Evolutionary conservation across 2,797 vertebrate genomes (phyloP), one percentile per base, ranked within the genome.

Genomic region (Kryptolebias ocellatus): DNA sequence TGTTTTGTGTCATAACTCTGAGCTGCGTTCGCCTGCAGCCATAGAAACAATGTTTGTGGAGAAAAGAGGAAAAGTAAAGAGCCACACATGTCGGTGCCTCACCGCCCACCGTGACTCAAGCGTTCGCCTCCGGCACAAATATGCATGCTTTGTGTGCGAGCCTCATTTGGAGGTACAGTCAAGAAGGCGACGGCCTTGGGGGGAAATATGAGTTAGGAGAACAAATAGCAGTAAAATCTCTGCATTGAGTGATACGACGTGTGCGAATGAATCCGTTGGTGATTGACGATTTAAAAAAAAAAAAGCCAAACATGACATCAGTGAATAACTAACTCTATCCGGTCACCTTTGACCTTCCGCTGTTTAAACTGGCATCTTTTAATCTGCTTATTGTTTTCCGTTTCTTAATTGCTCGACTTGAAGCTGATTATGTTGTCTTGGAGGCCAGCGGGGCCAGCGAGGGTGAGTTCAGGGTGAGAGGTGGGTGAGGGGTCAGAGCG

Each of bases 351-450:
- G 53, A 74, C 74, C 57, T 53, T 12, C 27, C 46, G 24, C 39
- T 72, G 71, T 83, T 74, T 62, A 64, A 51, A 42, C 47, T 4
- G 50, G 62, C 53, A 70, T 67, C 47, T 66, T 61, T 76, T 76
- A 83, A 82, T 80, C 79, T 76, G 45, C 47, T 65, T 75, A 81
- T 80, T 64, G 42, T 66, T 75, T 72, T 75, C 60, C 72, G 67
- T 71, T 78, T 64, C 74, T 77, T 81, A 80, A 80, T 74, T 81
- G 46, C 64, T 64, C 47, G 51, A 39, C 44, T 60, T 78, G 59
- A 29, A 39, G 46, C 44, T 60, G 69, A 76, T 85, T 77, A 69
- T 17, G 15, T 31, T 46, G 70, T 59, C 57, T 71, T 31, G 44
- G 50, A 74, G 62, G 52, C 52, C 64, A 69, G 47, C 24, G 18